Percentiles rank a stretch among this genome's conserved stretches.
Evolutionary conservation across 2,888 invertebrate genomes (phyloP).

Genomic region (Epinotia brunnichana): DNA sequence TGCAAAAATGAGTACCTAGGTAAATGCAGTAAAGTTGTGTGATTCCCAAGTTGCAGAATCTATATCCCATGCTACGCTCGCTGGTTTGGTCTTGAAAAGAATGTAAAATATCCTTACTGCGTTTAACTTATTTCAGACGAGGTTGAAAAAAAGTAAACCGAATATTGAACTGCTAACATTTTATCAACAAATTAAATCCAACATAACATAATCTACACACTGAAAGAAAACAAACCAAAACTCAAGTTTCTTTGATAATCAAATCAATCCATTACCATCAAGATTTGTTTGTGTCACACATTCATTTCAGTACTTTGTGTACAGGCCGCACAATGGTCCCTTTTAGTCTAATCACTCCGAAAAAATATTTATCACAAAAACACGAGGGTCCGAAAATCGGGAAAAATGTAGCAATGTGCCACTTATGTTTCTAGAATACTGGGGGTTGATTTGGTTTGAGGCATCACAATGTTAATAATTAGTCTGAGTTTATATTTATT

Average conservation of each 20-base stretch:
- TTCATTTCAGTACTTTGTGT: constrained; percentile 16
- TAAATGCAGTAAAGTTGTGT: too few relatives aligned
- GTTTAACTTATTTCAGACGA: too few relatives aligned
- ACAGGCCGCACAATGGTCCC: constrained; percentile 29
- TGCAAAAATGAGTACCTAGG: too few relatives aligned
- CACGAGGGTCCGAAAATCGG: background rate
- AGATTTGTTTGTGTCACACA: constrained; percentile 32
- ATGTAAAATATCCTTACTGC: too few relatives aligned
- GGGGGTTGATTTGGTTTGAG: background rate
- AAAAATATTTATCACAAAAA: constrained; percentile 39
- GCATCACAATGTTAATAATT: too few relatives aligned
- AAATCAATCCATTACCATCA: constrained; percentile 26
- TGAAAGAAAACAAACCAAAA: background rate
- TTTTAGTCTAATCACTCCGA: constrained; percentile 38
- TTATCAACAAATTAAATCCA: too few relatives aligned
- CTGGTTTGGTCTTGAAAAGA: too few relatives aligned
- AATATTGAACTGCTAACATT: too few relatives aligned
- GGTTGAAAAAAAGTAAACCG: too few relatives aligned
- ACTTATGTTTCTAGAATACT: background rate
- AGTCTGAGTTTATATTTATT: too few relatives aligned
- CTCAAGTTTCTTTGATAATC: constrained; percentile 20
- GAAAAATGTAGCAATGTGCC: background rate
- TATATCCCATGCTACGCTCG: too few relatives aligned
- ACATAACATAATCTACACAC: background rate
- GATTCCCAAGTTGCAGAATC: too few relatives aligned